Conservation (phyloP, 1,140 invertebrate genomes). For the Anastrepha obliqua region DNA sequence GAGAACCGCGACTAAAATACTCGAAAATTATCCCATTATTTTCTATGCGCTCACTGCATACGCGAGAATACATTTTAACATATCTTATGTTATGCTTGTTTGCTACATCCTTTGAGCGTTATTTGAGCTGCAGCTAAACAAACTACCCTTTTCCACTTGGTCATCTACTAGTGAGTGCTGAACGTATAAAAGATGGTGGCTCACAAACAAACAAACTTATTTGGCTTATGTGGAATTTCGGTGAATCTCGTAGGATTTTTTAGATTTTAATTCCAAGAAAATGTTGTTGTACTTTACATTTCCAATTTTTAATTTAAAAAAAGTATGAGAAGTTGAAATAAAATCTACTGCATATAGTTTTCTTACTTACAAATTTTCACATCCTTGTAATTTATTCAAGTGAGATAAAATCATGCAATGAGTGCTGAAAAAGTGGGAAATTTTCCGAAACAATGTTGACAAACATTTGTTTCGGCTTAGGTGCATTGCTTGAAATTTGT, state of each 20-base stretch:
- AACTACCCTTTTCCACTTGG: background rate
- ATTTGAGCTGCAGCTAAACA: background rate
- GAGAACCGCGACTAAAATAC: constrained; percentile 10
- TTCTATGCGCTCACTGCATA: background rate
- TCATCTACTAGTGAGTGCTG: background rate
- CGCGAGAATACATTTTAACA: background rate
- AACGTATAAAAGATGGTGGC: background rate
- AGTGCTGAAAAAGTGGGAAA: background rate
- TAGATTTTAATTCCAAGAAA: too few relatives aligned
- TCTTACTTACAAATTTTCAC: background rate
- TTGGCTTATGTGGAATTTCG: too few relatives aligned
- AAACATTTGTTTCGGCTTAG: background rate
- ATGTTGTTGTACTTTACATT: too few relatives aligned
- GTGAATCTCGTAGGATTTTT: too few relatives aligned
- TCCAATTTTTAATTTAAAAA: too few relatives aligned
- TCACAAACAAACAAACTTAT: background rate
- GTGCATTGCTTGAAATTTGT: too few relatives aligned
- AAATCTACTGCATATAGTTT: too few relatives aligned
- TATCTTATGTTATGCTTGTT: background rate
- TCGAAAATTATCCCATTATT: constrained; percentile 12
- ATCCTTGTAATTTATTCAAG: background rate
- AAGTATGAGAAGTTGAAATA: too few relatives aligned
- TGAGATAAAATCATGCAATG: too few relatives aligned
- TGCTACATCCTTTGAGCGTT: background rate
- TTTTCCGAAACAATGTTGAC: background rate